Conservation (phyloP, 2,113 vertebrate species). For the Chaetura pelagica region DNA sequence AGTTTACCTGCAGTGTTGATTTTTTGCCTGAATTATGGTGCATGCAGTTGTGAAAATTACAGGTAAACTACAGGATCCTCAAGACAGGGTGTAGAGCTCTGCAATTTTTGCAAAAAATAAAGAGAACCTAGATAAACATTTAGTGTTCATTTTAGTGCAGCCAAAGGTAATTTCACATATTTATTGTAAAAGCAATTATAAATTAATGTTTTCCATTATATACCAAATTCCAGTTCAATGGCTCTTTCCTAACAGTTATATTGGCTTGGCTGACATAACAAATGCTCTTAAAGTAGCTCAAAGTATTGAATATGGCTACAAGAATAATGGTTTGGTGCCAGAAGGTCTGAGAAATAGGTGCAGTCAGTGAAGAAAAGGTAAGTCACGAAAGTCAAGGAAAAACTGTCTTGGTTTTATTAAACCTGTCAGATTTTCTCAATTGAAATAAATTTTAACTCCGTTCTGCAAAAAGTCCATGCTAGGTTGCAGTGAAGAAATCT, state of each 20-base stretch:
- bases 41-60: background rate
- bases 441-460: conserved; percentile 43
- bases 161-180: background rate
- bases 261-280: background rate
- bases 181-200: background rate
- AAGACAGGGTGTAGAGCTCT: background rate
- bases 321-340: conserved; percentile 48
- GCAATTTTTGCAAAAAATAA: background rate
- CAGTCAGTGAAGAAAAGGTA: conserved; percentile 35
- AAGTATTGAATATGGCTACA: background rate
- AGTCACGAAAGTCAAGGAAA: conserved; percentile 58
- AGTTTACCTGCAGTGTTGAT: background rate
- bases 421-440: conserved; percentile 48
- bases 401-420: conserved; percentile 55
- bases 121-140: background rate
- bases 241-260: background rate
- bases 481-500: conserved; percentile 9
- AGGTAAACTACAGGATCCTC: background rate
- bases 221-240: background rate
- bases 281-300: background rate
- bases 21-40: background rate
- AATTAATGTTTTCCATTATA: background rate
- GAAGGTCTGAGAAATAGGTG: conserved; percentile 42
- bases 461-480: conserved; percentile 25
- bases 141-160: background rate